Evolutionary conservation across 2,797 vertebrate species (phyloP), one percentile per base, ranked within the genome.

Genomic region (Pangasius krempfi): DNA sequence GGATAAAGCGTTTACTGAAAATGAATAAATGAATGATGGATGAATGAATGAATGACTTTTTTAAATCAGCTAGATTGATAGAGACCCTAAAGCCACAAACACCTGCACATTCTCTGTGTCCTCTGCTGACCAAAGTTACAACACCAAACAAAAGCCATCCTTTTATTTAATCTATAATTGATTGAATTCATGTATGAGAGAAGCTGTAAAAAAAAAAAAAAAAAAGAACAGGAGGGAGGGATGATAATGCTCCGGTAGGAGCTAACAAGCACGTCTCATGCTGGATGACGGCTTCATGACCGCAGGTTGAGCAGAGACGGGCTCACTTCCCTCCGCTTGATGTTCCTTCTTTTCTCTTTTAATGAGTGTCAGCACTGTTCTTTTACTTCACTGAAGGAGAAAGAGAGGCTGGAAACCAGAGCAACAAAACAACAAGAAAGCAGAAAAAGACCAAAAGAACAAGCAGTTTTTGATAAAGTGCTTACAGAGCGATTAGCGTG

Each of bases 121-220:
- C 78, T 87, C 78, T 73, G 79, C 62, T 80, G 79, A 90, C 76
- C 56, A 88, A 30, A 25, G 30, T 60, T 82, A 83, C 81, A 86
- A 91, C 79, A 80, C 89, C 88, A 92, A 93, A 94, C 92, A 90
- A 93, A 94, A 94, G 91, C 89, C 75, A 88, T 91, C 87, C 85
- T 80, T 89, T 93, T 92, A 95, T 95, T 96, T 96, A 94, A 96
- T 96, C 95, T 94, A 96, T 96, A 96, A 96, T 96, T 96, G 95
- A 96, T 96, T 56, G 89, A 89, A 92, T 93, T 92, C 92, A 94
- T 94, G 85, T 91, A 94, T 92, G 93, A 66, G 33, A 83, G 66
- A 70, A 87, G 79, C 85, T 85, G 33, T 87, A 3, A 86, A 89
- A 85, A 62, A 88, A 75, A 79, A 89, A 37, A 92, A 85, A 33